Evolutionary conservation across 1,140 invertebrate genomes (phyloP).

Genomic region (Branchinecta lynchi): DNA sequence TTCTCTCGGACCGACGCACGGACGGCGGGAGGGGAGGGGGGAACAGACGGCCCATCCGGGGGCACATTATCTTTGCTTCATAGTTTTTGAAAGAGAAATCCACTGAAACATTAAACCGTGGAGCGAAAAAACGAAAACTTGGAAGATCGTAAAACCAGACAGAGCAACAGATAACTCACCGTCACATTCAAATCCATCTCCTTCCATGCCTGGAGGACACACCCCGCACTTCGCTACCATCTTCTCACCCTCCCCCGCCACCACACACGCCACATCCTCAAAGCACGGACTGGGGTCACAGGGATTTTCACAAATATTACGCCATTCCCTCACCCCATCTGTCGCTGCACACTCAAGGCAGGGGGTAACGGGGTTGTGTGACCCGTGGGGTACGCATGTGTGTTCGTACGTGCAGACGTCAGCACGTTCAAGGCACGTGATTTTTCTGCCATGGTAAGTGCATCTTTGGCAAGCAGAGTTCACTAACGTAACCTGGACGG

Average conservation of each 20-base stretch:
- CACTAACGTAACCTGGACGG: not conserved
- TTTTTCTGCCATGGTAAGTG: not conserved
- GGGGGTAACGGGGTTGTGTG: not conserved
- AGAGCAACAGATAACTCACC: not conserved
- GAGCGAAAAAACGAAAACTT: too few relatives aligned
- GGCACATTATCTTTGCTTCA: too few relatives aligned
- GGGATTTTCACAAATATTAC: not conserved
- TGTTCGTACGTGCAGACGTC: not conserved
- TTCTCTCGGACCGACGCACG: too few relatives aligned
- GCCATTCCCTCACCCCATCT: not conserved
- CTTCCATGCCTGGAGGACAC: conserved; percentile 2
- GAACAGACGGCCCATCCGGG: too few relatives aligned
- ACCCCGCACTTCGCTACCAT: not conserved
- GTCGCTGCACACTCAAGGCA: not conserved
- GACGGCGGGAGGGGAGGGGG: too few relatives aligned
- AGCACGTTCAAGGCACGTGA: not conserved
- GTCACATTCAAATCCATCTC: not conserved
- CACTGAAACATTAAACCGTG: too few relatives aligned
- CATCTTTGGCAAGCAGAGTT: not conserved
- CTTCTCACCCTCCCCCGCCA: not conserved
- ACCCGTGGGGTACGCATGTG: not conserved
- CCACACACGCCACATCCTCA: not conserved
- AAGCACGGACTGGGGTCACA: not conserved
- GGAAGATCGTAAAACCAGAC: too few relatives aligned
- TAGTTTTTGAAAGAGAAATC: too few relatives aligned